Evolutionary conservation across 2,113 vertebrate species (phyloP).

Genomic region (Hyla sarda): DNA sequence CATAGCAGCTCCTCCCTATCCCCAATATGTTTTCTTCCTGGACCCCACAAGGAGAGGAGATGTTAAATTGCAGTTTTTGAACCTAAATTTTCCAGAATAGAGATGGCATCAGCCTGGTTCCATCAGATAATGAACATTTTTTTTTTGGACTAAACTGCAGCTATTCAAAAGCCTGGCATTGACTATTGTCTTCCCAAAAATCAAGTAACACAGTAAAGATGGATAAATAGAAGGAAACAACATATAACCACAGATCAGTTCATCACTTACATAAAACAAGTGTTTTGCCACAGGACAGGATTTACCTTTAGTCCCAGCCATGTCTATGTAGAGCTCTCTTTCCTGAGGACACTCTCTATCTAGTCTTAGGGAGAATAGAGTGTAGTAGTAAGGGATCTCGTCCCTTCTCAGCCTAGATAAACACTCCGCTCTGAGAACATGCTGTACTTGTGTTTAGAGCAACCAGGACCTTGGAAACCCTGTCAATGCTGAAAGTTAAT

Average conservation of each 20-base stretch:
- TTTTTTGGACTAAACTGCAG: neutral
- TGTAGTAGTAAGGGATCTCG: neutral
- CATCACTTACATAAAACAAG: neutral
- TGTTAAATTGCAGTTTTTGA: too few relatives aligned
- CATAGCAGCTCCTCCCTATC: too few relatives aligned
- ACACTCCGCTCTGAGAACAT: neutral
- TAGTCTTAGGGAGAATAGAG: neutral
- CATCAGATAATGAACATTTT: neutral
- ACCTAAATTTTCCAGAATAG: too few relatives aligned
- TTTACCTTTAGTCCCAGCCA: constrained; percentile 50
- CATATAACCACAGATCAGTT: neutral
- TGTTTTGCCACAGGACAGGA: neutral
- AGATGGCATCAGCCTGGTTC: neutral
- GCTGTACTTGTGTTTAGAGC: constrained; percentile 39
- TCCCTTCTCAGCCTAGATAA: neutral
- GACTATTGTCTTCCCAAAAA: neutral
- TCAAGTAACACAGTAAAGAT: neutral
- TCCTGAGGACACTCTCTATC: neutral
- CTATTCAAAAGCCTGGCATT: neutral
- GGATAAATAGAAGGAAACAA: neutral
- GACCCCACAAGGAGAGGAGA: too few relatives aligned
- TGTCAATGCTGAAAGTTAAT: neutral
- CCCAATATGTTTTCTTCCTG: too few relatives aligned
- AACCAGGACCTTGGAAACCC: constrained; percentile 9
- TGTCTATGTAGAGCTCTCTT: constrained; percentile 2